Base-by-base conservation (phyloP, 2,113 vertebrate species). In the Ciconia maguari region DNA sequence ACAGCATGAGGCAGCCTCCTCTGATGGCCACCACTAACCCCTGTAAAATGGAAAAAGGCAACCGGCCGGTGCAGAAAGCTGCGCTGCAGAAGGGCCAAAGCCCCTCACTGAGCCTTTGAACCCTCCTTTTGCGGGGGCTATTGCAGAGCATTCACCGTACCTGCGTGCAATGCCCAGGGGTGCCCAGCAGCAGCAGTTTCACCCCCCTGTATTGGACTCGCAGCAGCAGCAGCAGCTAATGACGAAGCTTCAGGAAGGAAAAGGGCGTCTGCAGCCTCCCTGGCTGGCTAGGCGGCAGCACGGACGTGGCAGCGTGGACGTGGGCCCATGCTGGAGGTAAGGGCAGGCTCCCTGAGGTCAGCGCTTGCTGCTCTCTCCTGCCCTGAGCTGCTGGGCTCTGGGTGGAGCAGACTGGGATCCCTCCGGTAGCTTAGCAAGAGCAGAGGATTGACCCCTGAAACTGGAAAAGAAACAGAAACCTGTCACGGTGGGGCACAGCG, bases 231-330 rank as follows among this genome's bases (percentile, higher is more conserved):
- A 30, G 46, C 36, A 24, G 52, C 65, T 80, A 18, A 87, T 4
- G 25, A 11, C 0, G 38, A 79, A 41, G 72, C 60, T 74, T 77
- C 34, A 25, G 58, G 70, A 83, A 54, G 55, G 14, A n/a, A 41
- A 46, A 38, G 5, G 25, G 44, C 13, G 3, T 10, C 61, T 49
- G 44, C 74, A 89, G 34, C 17, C 27, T 83, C 32, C 24, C 17
- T 1, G 16, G 42, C 8, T 22, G 51, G 9, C 1, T 11, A 26
- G 25, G n/a, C 2, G 22, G 22, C 21, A 6, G 18, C 0, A 1
- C 6, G 65, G 65, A 57, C 0, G n/a, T 2, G 26, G 26, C 21
- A 7, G 19, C 0, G 1, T 8, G 66, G 66, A 52, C 0, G 6
- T 29, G 48, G 48, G 30, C n/a, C 25, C 0, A 2, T 6, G 38